Base-by-base conservation (phyloP, 1,140 invertebrate species). In the Bombus pyrosoma region DNA sequence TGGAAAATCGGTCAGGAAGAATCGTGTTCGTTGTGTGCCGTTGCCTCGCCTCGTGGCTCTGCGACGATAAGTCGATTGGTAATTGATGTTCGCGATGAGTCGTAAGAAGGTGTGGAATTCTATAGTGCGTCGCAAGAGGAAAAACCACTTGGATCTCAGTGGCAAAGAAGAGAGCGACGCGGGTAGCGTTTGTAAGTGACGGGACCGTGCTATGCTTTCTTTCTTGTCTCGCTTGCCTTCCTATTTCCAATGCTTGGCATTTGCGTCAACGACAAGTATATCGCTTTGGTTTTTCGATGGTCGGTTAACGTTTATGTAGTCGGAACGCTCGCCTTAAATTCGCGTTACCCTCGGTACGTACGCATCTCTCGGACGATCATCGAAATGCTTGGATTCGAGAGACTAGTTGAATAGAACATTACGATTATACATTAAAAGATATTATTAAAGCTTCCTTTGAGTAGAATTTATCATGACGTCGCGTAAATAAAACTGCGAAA, bases 61-160 rank as follows among this genome's bases (percentile, higher is more conserved):
- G 59, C n/a, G 66, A 66, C n/a, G 34, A 28, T 32, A 66, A 32
- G 57, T 71, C 34, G 37, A 57, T 74, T 32, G 18, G 32, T n/a
- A 37, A 25, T 62, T 41, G 41, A 32, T 71, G 39, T 57, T 74
- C 41, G 89, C 87, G 81, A 95, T 95, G 95, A 94, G 93, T 47
- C 94, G 94, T 83, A 94, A 93, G 82, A 93, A 92, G 75, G 93
- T 95, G 81, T 95, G 95, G 95, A 94, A 94, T 74, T 94, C 94
- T 1, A 94, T 96, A 59, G 84, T 94, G n/a, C 87, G 93, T 25
- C 92, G 94, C 22, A 95, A 93, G 78, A 95, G 94, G 88, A 95
- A 94, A 85, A 92, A 92, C 66, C 87, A 87, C 3, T 72, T 91
- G 91, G 93, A 93, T 64, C 64, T 91, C 39, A 89, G 86, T 12